A percentile compares a stretch with the other conserved stretches of the same genome.
Conservation (phyloP, 2,797 vertebrate species). For the Phalloptychus januarius region DNA sequence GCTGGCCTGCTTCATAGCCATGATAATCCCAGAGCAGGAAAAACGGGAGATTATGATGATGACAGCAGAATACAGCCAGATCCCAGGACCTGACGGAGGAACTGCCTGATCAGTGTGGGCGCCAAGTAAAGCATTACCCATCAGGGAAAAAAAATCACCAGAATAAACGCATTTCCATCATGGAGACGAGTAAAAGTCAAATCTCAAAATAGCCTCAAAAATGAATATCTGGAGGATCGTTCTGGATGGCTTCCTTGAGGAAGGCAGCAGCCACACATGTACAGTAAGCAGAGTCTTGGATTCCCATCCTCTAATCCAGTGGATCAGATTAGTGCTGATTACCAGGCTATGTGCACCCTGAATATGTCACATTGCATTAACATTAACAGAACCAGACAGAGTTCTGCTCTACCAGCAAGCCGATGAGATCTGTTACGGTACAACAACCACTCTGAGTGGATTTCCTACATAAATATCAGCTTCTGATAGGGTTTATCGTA, state of each 20-base stretch:
- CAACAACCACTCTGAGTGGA: conserved; percentile 20
- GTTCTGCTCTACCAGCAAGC: conserved; percentile 24
- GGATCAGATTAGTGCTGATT: conserved; percentile 87
- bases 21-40: conserved; percentile 69
- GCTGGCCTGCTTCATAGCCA: conserved; percentile 55
- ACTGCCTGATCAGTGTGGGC: conserved; percentile 38
- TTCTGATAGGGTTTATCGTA: neutral
- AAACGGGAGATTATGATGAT: conserved; percentile 73
- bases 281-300: conserved; percentile 56
- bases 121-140: neutral
- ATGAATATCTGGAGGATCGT: conserved; percentile 13
- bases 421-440: conserved; percentile 21
- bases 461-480: conserved; percentile 12
- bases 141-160: neutral
- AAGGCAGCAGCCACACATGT: conserved; percentile 48
- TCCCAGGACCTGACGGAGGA: conserved; percentile 42
- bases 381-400: conserved; percentile 45
- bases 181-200: conserved; percentile 8
- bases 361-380: conserved; percentile 74
- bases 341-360: conserved; percentile 80
- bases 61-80: conserved; percentile 56
- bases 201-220: neutral
- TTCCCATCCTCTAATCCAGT: conserved; percentile 74
- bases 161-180: conserved; percentile 8
- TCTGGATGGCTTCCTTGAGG: conserved; percentile 37